Evolutionary conservation across 2,797 vertebrate genomes (phyloP), one percentile per base, ranked within the genome.

Genomic region (Mionectes olivaceus): DNA sequence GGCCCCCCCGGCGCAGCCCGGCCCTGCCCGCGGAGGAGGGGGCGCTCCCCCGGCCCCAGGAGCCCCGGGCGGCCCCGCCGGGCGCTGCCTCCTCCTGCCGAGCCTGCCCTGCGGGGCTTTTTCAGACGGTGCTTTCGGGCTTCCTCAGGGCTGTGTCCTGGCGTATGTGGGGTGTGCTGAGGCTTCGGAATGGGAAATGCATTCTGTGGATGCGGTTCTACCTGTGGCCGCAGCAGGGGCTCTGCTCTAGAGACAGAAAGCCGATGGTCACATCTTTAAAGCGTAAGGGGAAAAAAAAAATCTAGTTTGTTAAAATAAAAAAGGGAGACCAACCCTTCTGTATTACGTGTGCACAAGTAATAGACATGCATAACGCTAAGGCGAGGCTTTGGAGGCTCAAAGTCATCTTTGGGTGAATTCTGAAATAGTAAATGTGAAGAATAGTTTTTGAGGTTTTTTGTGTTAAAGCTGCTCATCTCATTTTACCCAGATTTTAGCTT

Each of bases 391-490:
- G 55, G 46, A 55, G 49, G 10, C 27, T 90, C 11, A 13, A 1
- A 79, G 44, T 76, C n/a, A 1, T 32, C 41, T 67, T 30, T 60
- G 56, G 33, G 11, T 46, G 68, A 77, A 41, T 56, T 63, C 28
- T 60, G 27, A 35, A 33, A 13, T 14, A 18, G 33, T 23, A 28
- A 57, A 21, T 23, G 7, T 13, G 7, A 71, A 43, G 35, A 41
- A 55, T n/a, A 10, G 33, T 67, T 75, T 4, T 11, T 49, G 19
- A 8, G 6, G 5, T 7, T 37, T 56, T 64, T 5, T 53, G 1
- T 1, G 15, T 57, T 59, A 16, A 53, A 53, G 17, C 17, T 23
- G 0, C 2, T 0, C 6, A 0, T 67, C 49, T 78, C 2, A 1
- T 71, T 91, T 77, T 52, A 5, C 8, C 6, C 2, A 74, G 32